Conservation (phyloP, 2,113 vertebrate species). For the Dolichallabes microphthalmus region DNA sequence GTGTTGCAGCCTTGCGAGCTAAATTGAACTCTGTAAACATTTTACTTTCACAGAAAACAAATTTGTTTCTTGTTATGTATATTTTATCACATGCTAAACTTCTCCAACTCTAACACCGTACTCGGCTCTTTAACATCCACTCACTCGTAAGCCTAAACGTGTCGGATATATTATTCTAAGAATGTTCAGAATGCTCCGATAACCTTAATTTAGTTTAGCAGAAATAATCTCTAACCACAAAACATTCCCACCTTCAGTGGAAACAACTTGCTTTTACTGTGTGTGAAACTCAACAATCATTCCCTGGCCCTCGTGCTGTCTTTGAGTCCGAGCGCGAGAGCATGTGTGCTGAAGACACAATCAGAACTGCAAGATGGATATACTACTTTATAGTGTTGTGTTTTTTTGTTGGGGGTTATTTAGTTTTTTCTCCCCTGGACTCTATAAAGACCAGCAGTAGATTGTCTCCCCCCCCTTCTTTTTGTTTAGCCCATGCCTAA, state of each 20-base stretch:
- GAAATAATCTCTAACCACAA: constrained; percentile 13
- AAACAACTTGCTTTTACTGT: constrained; percentile 24
- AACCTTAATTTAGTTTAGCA: background rate
- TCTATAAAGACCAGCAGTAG: constrained; percentile 23
- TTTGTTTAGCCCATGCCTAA: constrained; percentile 21
- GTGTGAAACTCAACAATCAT: background rate
- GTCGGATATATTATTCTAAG: background rate
- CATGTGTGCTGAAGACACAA: constrained; percentile 22
- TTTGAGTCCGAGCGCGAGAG: too few relatives aligned
- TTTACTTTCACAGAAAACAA: background rate
- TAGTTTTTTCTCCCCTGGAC: constrained; percentile 1
- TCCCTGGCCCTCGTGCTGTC: background rate
- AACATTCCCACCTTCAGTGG: background rate
- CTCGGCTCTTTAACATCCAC: background rate
- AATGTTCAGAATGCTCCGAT: background rate
- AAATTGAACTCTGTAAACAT: background rate
- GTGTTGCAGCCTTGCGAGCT: background rate
- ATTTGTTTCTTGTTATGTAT: background rate
- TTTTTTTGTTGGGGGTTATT: too few relatives aligned
- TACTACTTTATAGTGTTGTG: background rate
- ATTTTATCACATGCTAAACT: background rate
- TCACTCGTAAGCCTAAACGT: background rate
- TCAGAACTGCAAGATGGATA: constrained; percentile 31
- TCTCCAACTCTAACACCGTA: background rate
- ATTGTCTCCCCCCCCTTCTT: background rate